Conservation (phyloP, 2,797 vertebrate genomes). For the Ctenosaura bakeri region DNA sequence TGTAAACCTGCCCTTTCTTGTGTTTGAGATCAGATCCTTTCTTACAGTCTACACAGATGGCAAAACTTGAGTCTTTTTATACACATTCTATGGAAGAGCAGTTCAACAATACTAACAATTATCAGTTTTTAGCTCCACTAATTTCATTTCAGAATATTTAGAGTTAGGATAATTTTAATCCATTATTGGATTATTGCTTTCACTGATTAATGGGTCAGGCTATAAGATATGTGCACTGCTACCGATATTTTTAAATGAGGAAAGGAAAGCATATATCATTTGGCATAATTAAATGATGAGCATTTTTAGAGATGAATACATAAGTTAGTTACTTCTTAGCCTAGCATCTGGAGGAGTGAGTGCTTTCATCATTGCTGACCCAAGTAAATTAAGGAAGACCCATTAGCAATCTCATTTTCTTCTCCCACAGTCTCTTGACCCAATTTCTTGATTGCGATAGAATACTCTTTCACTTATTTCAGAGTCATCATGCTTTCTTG, state of each 20-base stretch:
- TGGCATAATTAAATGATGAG: conserved; percentile 15
- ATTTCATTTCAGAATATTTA: background rate
- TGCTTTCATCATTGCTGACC: conserved; percentile 29
- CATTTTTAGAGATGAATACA: conserved; percentile 14
- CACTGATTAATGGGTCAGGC: background rate
- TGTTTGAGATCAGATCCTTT: background rate
- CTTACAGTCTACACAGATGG: accelerated
- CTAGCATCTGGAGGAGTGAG: conserved; percentile 24
- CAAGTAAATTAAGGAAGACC: conserved; percentile 35
- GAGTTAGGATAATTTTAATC: background rate
- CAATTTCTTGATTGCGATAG: conserved; percentile 40
- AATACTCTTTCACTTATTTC: conserved; percentile 52
- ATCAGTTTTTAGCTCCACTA: background rate
- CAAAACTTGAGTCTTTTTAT: background rate
- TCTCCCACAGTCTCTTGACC: conserved; percentile 22
- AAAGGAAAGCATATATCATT: conserved; percentile 8
- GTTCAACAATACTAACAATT: background rate
- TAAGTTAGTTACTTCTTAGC: conserved; percentile 5
- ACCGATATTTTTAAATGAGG: background rate
- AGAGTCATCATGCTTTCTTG: conserved; percentile 45
- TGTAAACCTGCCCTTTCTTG: background rate
- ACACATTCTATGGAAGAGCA: background rate
- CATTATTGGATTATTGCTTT: background rate
- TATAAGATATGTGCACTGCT: background rate
- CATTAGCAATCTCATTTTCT: conserved; percentile 46